phyloP scores from a whole-genome alignment of 1,140 invertebrate genomes.

The Leptinotarsa undecemlineata region DNA sequence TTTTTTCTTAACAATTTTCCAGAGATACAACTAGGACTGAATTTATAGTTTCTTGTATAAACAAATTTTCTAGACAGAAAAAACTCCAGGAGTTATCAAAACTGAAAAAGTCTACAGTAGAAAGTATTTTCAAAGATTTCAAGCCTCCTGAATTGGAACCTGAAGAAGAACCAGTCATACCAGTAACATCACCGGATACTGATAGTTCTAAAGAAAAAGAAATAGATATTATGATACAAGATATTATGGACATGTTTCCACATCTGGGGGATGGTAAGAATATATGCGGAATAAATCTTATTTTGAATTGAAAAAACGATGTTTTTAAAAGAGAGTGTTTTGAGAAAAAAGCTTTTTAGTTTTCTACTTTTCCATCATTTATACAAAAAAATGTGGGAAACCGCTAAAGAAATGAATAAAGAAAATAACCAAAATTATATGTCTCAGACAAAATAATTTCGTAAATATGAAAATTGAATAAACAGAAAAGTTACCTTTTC shows the following conservation, averaged over 20 bases:
- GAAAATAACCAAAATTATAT: too few species aligned
- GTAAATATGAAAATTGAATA: too few species aligned
- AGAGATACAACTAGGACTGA: constrained; percentile 51
- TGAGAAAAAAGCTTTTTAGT: too few species aligned
- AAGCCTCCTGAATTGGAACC: constrained; percentile 19
- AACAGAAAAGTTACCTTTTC: too few species aligned
- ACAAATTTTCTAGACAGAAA: constrained; percentile 42
- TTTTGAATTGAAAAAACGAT: too few species aligned
- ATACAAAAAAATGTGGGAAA: too few species aligned
- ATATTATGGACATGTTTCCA: constrained; percentile 79
- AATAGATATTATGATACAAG: constrained; percentile 65
- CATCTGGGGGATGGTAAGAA: constrained; percentile 75
- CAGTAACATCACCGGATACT: constrained; percentile 25
- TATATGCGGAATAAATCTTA: constrained; percentile 38
- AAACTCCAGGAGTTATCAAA: constrained; percentile 36
- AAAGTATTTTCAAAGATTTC: constrained; percentile 32
- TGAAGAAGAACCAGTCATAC: constrained; percentile 20
- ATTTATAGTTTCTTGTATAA: constrained; percentile 47
- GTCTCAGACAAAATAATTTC: too few species aligned
- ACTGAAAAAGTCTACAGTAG: constrained; percentile 33
- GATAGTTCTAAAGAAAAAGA: constrained; percentile 33
- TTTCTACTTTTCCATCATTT: too few species aligned
- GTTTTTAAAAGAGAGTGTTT: too few species aligned
- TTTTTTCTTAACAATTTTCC: background rate
- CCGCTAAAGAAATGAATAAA: too few species aligned